These are phyloP conservation scores for Aspidiotus destructor DNA, from an alignment of 2,888 invertebrate species.

Conservation along the genomic window DNA sequence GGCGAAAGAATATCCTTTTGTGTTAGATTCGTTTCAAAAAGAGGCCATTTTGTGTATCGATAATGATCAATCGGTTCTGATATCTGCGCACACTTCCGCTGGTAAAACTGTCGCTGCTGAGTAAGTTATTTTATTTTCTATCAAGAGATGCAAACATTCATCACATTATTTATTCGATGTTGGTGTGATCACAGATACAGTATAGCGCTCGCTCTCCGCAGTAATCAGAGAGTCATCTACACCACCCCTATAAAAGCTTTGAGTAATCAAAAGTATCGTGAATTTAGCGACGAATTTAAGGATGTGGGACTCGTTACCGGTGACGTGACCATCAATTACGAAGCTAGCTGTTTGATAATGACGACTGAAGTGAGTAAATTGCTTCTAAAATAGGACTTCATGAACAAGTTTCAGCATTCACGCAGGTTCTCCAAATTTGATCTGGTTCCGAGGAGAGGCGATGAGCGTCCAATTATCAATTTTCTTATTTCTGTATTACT, in stretches of 20 bases:
- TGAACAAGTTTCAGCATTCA: too few species aligned
- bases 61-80: conserved; percentile 94
- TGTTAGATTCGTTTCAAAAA: conserved; percentile 94
- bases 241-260: conserved; percentile 99
- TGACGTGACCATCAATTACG: conserved; percentile 97
- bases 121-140: conserved; percentile 50
- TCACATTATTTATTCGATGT: neutral
- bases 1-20: conserved; percentile 86
- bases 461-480: too few species aligned
- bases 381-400: neutral
- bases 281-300: conserved; percentile 91
- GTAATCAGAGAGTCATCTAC: conserved; percentile 96
- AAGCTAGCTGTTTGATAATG: conserved; percentile 97
- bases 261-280: conserved; percentile 98
- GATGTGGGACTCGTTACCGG: conserved; percentile 98
- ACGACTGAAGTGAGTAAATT: conserved; percentile 74
- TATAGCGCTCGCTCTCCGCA: conserved; percentile 83
- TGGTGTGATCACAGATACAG: conserved; percentile 57
- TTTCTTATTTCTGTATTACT: too few species aligned
- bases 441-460: too few species aligned
- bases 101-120: conserved; percentile 99
- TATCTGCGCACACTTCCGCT: conserved; percentile 98
- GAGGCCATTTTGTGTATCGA: conserved; percentile 94
- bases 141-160: neutral
- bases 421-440: too few species aligned